These are phyloP conservation scores for Nemopilema nomurai DNA, from an alignment of 30 jellyfish, hydroid and myxozoan species.

Conservation along the genomic window DNA sequence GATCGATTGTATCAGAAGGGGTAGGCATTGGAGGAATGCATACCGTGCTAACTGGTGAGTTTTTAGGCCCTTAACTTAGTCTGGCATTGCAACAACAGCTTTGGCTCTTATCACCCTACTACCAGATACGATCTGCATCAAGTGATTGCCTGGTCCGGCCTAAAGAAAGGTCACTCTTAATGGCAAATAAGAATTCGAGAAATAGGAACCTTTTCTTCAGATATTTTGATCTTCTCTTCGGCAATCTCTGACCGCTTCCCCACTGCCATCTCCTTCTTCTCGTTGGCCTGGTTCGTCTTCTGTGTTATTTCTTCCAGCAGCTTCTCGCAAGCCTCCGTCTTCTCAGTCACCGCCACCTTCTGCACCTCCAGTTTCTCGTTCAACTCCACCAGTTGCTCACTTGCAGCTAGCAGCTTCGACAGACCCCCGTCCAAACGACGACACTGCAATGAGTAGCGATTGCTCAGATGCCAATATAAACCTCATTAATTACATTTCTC, in stretches of 20 bases:
- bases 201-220: conserved; percentile 75
- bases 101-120: too few species aligned
- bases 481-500: too few species aligned
- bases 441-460: conserved; percentile 60
- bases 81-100: too few species aligned
- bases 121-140: too few species aligned
- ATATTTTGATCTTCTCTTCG: conserved; percentile 81
- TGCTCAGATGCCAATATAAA: not conserved
- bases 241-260: conserved; percentile 91
- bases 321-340: conserved; percentile 92
- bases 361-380: conserved; percentile 90
- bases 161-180: not conserved
- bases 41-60: too few species aligned
- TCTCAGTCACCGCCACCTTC: conserved; percentile 97
- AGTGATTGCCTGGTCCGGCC: too few species aligned
- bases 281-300: conserved; percentile 84
- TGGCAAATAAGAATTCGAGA: not conserved
- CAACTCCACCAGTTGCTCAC: conserved; percentile 90
- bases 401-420: conserved; percentile 88
- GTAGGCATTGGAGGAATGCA: too few species aligned
- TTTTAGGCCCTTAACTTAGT: too few species aligned
- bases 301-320: conserved; percentile 86
- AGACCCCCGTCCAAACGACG: conserved; percentile 96
- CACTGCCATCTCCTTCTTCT: conserved; percentile 86
- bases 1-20: too few species aligned